Base-by-base conservation (phyloP, 2,113 vertebrate genomes). In the Loxodonta africana region DNA sequence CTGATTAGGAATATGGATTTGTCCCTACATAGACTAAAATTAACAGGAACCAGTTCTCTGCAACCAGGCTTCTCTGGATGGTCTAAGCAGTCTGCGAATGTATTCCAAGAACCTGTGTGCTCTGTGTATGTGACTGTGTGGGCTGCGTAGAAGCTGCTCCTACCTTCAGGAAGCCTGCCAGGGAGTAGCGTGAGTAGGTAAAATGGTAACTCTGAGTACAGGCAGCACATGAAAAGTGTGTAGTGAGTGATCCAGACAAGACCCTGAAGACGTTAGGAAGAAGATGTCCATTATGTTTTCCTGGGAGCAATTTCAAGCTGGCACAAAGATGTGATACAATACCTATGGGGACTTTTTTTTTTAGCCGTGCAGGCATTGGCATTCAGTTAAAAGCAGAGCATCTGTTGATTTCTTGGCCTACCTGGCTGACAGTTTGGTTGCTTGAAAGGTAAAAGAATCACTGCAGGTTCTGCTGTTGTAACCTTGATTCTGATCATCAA, bases 381-480 rank as follows among this genome's bases (percentile, higher is more conserved):
- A 9, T 82, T 90, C 71, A 41, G 15, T 60, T 90, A 63, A 73
- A 77, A 88, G 65, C 28, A 20, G 44, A 76, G 30, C 30, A 57
- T 62, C 60, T 60, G 15, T 51, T 65, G 57, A 81, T 30, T 87
- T 76, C 83, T 53, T 83, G 87, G 46, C 51, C 87, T 89, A 28
- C 67, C 37, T 93, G 18, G 21, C 53, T 91, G 44, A n/a, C 44
- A 20, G 53, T 41, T 41, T 44, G 30, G 57, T 81, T 91, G 37
- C 21, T 67, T 82, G 53, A 90, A 93, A 89, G 46, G 37, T 28
- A 41, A 48, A 91, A 74, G 87, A 86, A 96, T 53, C 11, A 9
- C 83, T 14, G 33, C 67, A 44, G 28, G 5, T 44, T 5, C 78
- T 88, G 41, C 11, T 30, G 53, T 69, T 60, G 28, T 53, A 30